Base-by-base conservation (phyloP, 2,888 invertebrate species). In the Branchipolynoe longqiensis region DNA sequence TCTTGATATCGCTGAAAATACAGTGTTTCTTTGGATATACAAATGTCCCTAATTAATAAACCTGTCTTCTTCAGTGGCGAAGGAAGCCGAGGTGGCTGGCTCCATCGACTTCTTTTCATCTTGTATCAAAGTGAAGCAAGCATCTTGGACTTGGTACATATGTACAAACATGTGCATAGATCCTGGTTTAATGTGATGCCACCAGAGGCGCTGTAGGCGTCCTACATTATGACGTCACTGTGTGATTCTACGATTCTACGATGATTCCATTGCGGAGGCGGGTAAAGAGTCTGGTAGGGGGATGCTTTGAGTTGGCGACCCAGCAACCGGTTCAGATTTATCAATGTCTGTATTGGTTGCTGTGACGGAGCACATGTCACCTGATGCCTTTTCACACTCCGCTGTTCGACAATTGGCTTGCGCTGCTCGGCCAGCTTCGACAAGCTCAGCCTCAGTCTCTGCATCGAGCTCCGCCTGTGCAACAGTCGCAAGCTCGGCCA, bases 1-100 rank as follows among this genome's bases (percentile, higher is more conserved):
- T 69, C 69, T 69, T 69, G 69, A 69, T 69, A 69, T 69, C 1
- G n/a, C 36, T 69, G 69, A 69, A 69, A 69, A 69, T 69, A 69
- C 69, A 33, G 14, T 69, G n/a, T 36, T 69, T 38, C 38, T 38
- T 69, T 14, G 69, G n/a, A n/a, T n/a, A 69, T 69, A 69, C 69
- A 69, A 69, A 69, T 69, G 33, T 69, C 38, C 69, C 25, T n/a
- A n/a, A n/a, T n/a, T n/a, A n/a, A n/a, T n/a, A 62, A 69, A 69
- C 69, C 69, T 69, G 69, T 36, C 69, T 69, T 36, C 69, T 69
- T 69, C 33, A 22, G 69, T 33, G 14, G 38, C 69, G 22, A 22
- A 22, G 36, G 36, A 31, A n/a, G 38, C 36, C n/a, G 31, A 25
- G 12, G 36, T 22, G 33, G 33, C 69, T 62, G 25, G 25, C 18